Evolutionary conservation across 2,797 vertebrate genomes (phyloP).

Genomic region (Huso huso): DNA sequence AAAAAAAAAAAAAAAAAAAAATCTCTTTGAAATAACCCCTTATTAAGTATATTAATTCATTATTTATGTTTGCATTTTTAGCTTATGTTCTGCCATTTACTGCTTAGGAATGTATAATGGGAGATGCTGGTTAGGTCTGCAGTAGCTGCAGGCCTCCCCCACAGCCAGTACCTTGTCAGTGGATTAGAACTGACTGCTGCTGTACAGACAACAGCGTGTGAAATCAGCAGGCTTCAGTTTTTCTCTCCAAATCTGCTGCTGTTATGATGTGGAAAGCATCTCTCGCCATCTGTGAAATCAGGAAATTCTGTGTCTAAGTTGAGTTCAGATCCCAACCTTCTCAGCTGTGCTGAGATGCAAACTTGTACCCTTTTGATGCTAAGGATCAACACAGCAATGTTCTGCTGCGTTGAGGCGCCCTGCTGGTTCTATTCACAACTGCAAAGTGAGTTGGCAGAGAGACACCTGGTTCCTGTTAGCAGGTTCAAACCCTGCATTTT

Average conservation of each 20-base stretch:
- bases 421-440: constrained; percentile 49
- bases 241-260: constrained; percentile 32
- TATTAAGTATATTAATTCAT: no score
- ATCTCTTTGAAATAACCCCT: no score
- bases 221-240: constrained; percentile 23
- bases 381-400: constrained; percentile 57
- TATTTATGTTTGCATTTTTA: no score
- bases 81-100: no score
- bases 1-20: no score
- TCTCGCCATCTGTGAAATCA: constrained; percentile 74
- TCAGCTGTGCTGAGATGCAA: constrained; percentile 34
- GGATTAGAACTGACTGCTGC: constrained; percentile 66
- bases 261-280: constrained; percentile 48
- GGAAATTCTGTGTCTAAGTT: constrained; percentile 71
- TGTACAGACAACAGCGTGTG: constrained; percentile 32
- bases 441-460: constrained; percentile 58
- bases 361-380: constrained; percentile 4
- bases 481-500: constrained; percentile 60
- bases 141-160: constrained; percentile 63
- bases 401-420: constrained; percentile 59
- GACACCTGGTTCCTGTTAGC: constrained; percentile 58
- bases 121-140: constrained; percentile 52
- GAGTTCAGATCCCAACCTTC: constrained; percentile 64
- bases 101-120: constrained; percentile 31
- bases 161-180: constrained; percentile 46